Base-by-base conservation (phyloP, 1,140 invertebrate species). In the Notospermus geniculatus region DNA sequence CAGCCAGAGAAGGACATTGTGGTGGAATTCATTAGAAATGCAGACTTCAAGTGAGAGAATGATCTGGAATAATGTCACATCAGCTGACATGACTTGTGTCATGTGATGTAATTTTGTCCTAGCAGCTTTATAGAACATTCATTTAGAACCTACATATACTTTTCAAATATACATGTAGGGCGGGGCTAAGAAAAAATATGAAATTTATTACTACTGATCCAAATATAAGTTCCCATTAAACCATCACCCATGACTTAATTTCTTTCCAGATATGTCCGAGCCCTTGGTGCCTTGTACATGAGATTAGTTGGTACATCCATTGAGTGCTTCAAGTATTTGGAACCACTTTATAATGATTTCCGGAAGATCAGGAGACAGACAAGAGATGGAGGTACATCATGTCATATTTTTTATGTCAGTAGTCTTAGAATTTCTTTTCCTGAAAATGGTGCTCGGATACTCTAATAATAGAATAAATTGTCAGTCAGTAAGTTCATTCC, bases 1-100 rank as follows among this genome's bases (percentile, higher is more conserved):
- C 97, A 99, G 83, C 97, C 97, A 28, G 96, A 98, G 78, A 99
- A 99, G 81, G 97, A 99, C 72, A 99, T 99, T 68, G 91, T 99
- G 13, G 91, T 99, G 0, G 97, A 99, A 76, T 99, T 99, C 78
- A 98, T 99, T 58, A 93, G 94, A 81, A 98, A 99, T 77, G 94
- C 98, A 82, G 95, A 99, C 77, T 99, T 96, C 73, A 99, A 99
- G 84, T 98, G 76, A 72, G 77, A 63, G 22, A 22, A 50, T 50
- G n/a, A 7, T 27, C n/a, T 52, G 50, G 59, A 36, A n/a, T 60
- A 50, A 29, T 22, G 39, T 43, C 19, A 32, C 15, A 46, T 19
- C 11, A 41, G 45, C 9, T 41, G 23, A 7, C 11, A 43, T n/a
- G n/a, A n/a, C n/a, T n/a, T n/a, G n/a, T n/a, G n/a, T n/a, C n/a